Percentiles rank a stretch among this genome's conserved stretches.
Conservation (phyloP, 2,797 vertebrate genomes). For the Sebastes matsubarae region DNA sequence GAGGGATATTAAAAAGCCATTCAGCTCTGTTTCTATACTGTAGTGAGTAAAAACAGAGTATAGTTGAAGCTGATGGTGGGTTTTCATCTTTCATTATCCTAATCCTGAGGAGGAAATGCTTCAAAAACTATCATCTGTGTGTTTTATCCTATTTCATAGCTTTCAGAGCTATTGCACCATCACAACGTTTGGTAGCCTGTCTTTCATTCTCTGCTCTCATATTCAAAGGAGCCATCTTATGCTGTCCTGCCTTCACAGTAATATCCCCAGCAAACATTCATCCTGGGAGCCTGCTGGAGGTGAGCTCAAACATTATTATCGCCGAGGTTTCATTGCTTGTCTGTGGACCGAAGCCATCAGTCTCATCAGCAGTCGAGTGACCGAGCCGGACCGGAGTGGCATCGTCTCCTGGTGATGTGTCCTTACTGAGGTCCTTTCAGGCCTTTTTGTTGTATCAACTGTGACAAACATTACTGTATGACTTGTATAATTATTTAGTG, state of each 20-base stretch:
- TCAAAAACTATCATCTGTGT: not conserved
- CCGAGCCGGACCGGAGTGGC: not conserved
- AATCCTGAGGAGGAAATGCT: not conserved
- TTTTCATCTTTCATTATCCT: not conserved
- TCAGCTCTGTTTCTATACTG: not conserved
- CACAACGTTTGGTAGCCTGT: not conserved
- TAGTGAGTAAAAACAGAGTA: not conserved
- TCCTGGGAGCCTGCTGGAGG: slow-evolving; percentile 9
- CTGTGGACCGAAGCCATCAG: slow-evolving; percentile 10
- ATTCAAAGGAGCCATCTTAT: slow-evolving; percentile 27
- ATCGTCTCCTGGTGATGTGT: not conserved
- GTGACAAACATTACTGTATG: not conserved
- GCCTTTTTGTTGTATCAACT: not conserved
- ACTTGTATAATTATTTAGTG: not conserved
- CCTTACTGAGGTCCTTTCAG: not conserved
- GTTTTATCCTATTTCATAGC: slow-evolving; percentile 21
- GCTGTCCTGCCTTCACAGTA: slow-evolving; percentile 12
- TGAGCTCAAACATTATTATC: slow-evolving; percentile 39
- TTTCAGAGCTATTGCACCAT: slow-evolving; percentile 41
- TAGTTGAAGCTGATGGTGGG: not conserved
- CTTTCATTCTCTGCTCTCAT: slow-evolving; percentile 8
- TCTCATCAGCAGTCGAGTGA: not conserved
- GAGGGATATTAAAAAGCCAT: not conserved
- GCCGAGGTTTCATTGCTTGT: slow-evolving; percentile 12
- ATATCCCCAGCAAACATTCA: slow-evolving; percentile 45